Conservation (phyloP, 2,888 invertebrate genomes). For the Macropis europaea region DNA sequence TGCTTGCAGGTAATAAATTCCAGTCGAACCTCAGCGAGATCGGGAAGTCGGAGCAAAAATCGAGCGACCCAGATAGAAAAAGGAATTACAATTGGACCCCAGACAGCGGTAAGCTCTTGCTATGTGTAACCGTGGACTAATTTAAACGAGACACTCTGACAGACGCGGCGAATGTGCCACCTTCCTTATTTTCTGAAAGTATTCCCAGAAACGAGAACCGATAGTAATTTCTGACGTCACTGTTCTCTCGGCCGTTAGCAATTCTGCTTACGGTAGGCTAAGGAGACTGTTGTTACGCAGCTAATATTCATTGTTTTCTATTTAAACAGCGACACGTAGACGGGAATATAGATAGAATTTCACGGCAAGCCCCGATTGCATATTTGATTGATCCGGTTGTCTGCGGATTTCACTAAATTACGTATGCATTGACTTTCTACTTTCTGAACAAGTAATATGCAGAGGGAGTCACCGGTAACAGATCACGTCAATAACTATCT, state of each 20-base stretch:
- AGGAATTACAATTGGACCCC: slow-evolving; percentile 74
- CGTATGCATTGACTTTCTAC: no score
- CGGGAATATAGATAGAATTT: not conserved
- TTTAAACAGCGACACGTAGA: not conserved
- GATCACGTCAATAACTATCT: no score
- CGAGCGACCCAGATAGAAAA: slow-evolving; percentile 72
- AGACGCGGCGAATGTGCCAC: slow-evolving; percentile 4
- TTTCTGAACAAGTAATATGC: no score
- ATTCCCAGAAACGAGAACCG: not conserved
- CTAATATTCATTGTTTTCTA: not conserved
- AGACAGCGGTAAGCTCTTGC: slow-evolving; percentile 68
- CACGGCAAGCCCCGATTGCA: not conserved
- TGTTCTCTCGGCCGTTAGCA: no score
- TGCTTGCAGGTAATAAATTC: slow-evolving; percentile 73
- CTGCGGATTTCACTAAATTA: no score
- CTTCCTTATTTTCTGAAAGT: not conserved
- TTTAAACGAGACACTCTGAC: slow-evolving; percentile 37
- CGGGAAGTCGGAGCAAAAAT: slow-evolving; percentile 79
- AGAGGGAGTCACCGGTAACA: no score
- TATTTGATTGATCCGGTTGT: no score
- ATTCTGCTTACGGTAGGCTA: not conserved
- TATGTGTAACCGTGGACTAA: slow-evolving; percentile 33
- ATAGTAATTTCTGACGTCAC: slow-evolving; percentile 9
- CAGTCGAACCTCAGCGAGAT: slow-evolving; percentile 79
- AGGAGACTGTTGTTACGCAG: no score